A percentile compares a stretch with the other conserved stretches of the same genome.
phyloP scores from a whole-genome alignment of 2,113 vertebrate genomes.

The Coracopsis vasa region DNA sequence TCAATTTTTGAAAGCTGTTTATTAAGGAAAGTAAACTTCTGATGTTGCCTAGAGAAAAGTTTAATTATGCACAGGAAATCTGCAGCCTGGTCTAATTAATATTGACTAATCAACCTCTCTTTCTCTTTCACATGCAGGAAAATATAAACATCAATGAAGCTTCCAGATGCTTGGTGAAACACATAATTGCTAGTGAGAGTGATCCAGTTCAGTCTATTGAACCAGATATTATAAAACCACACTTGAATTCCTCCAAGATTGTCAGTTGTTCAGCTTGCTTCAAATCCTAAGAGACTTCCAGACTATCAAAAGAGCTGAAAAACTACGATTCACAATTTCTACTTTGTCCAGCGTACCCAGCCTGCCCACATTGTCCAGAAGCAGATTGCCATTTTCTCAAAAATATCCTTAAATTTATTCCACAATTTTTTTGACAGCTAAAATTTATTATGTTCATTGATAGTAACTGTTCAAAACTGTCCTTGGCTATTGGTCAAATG shows the following conservation, averaged over 20 bases:
- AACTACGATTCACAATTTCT: not conserved
- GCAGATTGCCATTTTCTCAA: not conserved
- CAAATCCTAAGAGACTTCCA: slow-evolving; percentile 75
- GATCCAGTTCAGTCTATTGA: slow-evolving; percentile 83
- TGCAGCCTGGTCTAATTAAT: not conserved
- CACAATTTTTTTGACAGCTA: not conserved
- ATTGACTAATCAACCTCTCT: not conserved
- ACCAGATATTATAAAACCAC: slow-evolving; percentile 87
- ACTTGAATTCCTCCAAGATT: slow-evolving; percentile 76
- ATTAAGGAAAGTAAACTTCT: not conserved
- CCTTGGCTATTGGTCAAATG: not conserved
- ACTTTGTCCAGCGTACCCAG: not conserved
- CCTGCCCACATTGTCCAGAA: slow-evolving; percentile 2
- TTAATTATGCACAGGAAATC: slow-evolving; percentile 14
- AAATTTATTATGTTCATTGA: not conserved
- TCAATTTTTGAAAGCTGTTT: not conserved
- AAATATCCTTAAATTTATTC: not conserved
- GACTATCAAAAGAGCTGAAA: slow-evolving; percentile 30
- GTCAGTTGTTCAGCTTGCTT: slow-evolving; percentile 87
- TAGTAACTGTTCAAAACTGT: not conserved
- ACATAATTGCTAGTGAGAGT: slow-evolving; percentile 92
- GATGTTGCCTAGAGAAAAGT: not conserved
- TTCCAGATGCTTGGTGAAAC: slow-evolving; percentile 92
- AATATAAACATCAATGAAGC: slow-evolving; percentile 94
- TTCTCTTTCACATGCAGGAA: slow-evolving; percentile 77